These are phyloP conservation scores for Sweltsa coloradensis DNA, from an alignment of 1,140 invertebrate genomes.

Conservation along the genomic window DNA sequence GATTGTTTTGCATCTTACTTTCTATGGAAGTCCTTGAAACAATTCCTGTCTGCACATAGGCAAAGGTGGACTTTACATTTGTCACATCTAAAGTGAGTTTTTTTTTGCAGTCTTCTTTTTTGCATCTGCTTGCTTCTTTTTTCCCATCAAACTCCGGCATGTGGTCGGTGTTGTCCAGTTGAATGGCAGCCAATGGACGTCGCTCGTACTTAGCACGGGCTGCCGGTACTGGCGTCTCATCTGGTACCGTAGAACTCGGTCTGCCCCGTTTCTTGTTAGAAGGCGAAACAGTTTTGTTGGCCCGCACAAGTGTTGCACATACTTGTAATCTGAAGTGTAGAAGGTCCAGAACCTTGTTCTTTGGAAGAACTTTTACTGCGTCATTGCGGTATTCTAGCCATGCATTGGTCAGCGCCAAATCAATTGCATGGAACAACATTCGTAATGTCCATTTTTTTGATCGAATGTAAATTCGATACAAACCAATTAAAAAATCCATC, in stretches of 20 bases:
- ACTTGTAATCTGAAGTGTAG: constrained; percentile 8
- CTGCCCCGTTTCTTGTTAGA: constrained; percentile 11
- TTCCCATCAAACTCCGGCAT: constrained; percentile 6
- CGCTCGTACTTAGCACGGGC: neutral
- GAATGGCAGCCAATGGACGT: constrained; percentile 4
- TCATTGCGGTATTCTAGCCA: constrained; percentile 23
- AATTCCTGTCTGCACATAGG: constrained; percentile 8
- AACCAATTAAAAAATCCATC: constrained; percentile 18
- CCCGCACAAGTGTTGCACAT: constrained; percentile 7
- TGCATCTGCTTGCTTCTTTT: neutral
- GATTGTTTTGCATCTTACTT: too few relatives aligned
- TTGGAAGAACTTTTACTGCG: constrained; percentile 6
- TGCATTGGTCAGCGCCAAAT: constrained; percentile 22
- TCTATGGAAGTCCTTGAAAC: constrained; percentile 10
- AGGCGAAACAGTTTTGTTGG: neutral
- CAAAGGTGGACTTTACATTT: constrained; percentile 11
- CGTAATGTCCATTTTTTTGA: constrained; percentile 24
- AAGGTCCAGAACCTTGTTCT: constrained; percentile 11
- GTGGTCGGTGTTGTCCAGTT: constrained; percentile 8
- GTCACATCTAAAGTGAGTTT: constrained; percentile 8
- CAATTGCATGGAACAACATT: constrained; percentile 21
- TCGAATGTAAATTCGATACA: constrained; percentile 21
- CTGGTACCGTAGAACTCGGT: constrained; percentile 8
- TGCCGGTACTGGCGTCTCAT: neutral
- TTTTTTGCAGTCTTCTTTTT: constrained; percentile 10